Base-by-base conservation (phyloP, 2,113 vertebrate species). In the Athene noctua region DNA sequence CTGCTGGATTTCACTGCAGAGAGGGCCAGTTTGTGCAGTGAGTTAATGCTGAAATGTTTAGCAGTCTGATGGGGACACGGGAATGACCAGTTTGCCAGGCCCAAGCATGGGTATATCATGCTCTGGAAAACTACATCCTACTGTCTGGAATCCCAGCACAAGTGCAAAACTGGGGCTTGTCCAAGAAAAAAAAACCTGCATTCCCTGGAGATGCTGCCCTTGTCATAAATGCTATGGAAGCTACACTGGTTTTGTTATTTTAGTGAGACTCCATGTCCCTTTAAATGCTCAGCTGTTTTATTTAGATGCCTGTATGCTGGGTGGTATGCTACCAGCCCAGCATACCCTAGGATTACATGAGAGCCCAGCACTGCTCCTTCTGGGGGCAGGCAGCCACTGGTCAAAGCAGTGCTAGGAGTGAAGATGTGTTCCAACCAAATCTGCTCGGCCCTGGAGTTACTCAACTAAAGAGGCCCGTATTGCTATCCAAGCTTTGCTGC, bases 31-130 rank as follows among this genome's bases (percentile, higher is more conserved):
- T 44, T 18, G 17, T 6, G 42, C 57, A 49, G 7, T 11, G 14
- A 42, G 74, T 40, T 47, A 7, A 9, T 8, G 18, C 38, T 68
- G 65, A 49, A 52, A 34, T 14, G 20, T 47, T 54, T 12, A 54
- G 42, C 57, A 66, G 40, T 15, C n/a, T 34, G 57, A 3, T 4
- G 18, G 22, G 25, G 20, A 27, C 1, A 2, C 15, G 42, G 67
- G 66, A 27, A 19, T 46, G 57, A 21, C 8, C 12, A 13, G 13
- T 65, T 82, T 59, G 71, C 66, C 66, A 67, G 80, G 46, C 29
- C 42, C 5, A 5, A 22, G 15, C 0, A 2, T 25, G 21, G 49
- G 46, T 17, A 2, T 20, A 6, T 19, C 34, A 8, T 1, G 8
- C 52, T 51, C 46, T 75, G 62, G 26, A 38, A 58, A 75, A 34